Percentiles rank a stretch among this genome's conserved stretches.
Conservation (phyloP, 2,797 vertebrate species). For the Phoeniculus purpureus region DNA sequence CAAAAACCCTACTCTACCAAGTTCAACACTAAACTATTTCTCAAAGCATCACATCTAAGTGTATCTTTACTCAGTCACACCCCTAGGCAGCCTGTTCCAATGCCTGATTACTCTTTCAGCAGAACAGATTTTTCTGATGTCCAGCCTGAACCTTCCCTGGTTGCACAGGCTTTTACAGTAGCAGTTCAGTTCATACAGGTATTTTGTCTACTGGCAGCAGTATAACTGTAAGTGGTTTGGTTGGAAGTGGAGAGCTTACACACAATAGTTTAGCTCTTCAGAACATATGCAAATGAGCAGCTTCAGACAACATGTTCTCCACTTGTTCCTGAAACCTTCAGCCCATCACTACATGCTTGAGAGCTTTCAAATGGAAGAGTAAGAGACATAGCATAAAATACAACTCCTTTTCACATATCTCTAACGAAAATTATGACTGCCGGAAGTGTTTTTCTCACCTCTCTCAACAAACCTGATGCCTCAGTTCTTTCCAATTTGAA, state of each 20-base stretch:
- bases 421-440: background rate
- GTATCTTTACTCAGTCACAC: too few relatives aligned
- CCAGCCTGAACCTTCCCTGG: too few relatives aligned
- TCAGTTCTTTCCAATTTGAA: background rate
- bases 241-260: background rate
- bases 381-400: background rate
- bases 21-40: too few relatives aligned
- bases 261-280: background rate
- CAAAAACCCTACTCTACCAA: too few relatives aligned
- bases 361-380: background rate
- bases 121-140: too few relatives aligned
- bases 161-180: background rate
- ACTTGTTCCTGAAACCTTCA: background rate
- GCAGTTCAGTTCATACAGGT: background rate
- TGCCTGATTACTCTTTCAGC: too few relatives aligned
- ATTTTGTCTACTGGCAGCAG: background rate
- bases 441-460: background rate
- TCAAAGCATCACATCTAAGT: too few relatives aligned
- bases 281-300: background rate
- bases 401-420: background rate
- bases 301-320: background rate
- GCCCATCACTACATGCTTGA: background rate
- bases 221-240: background rate
- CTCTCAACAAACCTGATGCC: background rate
- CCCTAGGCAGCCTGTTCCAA: too few relatives aligned